Conservation (phyloP, 1,140 invertebrate genomes). For the Anoplolepis gracilipes region DNA sequence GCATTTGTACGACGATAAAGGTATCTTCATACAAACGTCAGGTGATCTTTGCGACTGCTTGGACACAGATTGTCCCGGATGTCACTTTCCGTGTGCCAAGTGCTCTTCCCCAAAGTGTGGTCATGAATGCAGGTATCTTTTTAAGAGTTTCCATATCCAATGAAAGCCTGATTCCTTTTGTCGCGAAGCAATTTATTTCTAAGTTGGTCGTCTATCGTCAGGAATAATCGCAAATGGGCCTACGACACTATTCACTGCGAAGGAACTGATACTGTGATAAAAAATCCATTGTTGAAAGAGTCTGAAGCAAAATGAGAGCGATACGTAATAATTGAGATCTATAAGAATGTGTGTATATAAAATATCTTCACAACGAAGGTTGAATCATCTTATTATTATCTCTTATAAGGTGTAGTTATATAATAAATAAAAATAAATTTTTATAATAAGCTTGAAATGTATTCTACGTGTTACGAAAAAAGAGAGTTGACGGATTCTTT, state of each 20-base stretch:
- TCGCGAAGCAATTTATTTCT: background rate
- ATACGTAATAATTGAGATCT: background rate
- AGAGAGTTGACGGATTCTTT: no score
- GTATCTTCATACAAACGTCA: constrained; percentile 85
- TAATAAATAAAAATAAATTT: background rate
- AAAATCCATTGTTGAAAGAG: constrained; percentile 75
- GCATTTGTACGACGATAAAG: constrained; percentile 82
- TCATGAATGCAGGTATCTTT: constrained; percentile 87
- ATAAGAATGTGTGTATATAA: constrained; percentile 1
- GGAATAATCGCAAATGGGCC: constrained; percentile 82
- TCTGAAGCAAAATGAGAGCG: constrained; percentile 32
- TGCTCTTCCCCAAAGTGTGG: constrained; percentile 89
- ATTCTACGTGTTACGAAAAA: background rate
- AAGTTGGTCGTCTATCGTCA: constrained; percentile 39
- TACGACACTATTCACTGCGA: constrained; percentile 83
- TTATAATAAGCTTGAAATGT: background rate
- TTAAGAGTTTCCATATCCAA: background rate
- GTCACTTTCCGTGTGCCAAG: constrained; percentile 92
- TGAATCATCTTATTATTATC: background rate
- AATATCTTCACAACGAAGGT: background rate
- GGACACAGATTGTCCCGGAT: constrained; percentile 89
- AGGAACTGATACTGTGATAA: constrained; percentile 78
- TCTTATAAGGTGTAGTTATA: background rate
- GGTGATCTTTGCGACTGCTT: constrained; percentile 93
- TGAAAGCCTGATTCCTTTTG: background rate